Conservation (phyloP, 2,888 invertebrate genomes). For the Kuschelorhynchus macadamiae region DNA sequence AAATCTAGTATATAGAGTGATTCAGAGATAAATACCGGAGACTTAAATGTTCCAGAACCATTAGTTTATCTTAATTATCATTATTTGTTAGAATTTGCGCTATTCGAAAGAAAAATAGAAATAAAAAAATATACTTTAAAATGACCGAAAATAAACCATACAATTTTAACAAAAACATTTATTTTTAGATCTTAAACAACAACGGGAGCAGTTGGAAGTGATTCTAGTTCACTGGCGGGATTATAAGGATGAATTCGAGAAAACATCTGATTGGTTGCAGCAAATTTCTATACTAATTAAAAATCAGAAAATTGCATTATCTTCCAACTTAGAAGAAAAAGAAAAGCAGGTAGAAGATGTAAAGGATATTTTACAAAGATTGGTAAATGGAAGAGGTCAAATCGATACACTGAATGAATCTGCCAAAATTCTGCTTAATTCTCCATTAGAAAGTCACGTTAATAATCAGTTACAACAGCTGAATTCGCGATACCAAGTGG, state of each 20-base stretch:
- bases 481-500: slow-evolving; percentile 90
- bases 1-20: too few species aligned
- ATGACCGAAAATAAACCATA: too few species aligned
- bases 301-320: slow-evolving; percentile 87
- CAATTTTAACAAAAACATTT: too few species aligned
- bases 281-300: slow-evolving; percentile 93
- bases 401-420: slow-evolving; percentile 87
- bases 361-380: slow-evolving; percentile 80
- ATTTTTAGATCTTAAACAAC: slow-evolving; percentile 80
- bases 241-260: slow-evolving; percentile 93
- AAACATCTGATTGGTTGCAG: slow-evolving; percentile 92
- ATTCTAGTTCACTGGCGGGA: slow-evolving; percentile 89
- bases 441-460: slow-evolving; percentile 89
- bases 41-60: too few species aligned
- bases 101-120: too few species aligned
- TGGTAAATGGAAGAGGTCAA: slow-evolving; percentile 84
- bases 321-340: slow-evolving; percentile 86
- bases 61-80: too few species aligned
- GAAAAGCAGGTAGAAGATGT: slow-evolving; percentile 88
- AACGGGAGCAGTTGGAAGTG: slow-evolving; percentile 86
- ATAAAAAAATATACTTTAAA: too few species aligned
- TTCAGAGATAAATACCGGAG: too few species aligned
- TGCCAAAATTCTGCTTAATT: slow-evolving; percentile 82
- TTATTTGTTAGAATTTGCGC: too few species aligned
- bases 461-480: slow-evolving; percentile 89